Percentiles rank a stretch among this genome's conserved stretches.
Conservation (phyloP, 1,140 invertebrate genomes). For the Cephus cinctus region DNA sequence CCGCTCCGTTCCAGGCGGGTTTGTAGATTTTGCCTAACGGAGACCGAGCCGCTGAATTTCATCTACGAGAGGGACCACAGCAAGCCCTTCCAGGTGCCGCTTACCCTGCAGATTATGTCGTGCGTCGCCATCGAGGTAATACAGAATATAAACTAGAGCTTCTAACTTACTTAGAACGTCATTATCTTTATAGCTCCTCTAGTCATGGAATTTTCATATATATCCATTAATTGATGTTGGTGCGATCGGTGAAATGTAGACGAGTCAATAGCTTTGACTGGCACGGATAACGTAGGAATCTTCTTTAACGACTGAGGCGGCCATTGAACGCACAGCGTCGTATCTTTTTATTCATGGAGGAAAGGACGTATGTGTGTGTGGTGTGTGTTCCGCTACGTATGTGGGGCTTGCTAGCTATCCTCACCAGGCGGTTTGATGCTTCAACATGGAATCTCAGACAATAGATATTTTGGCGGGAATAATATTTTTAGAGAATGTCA, state of each 20-base stretch:
- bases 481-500: not conserved
- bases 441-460: not conserved
- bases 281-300: slow-evolving; percentile 14
- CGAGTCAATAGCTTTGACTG: slow-evolving; percentile 29
- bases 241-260: slow-evolving; percentile 14
- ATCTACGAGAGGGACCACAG: slow-evolving; percentile 64
- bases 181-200: slow-evolving; percentile 2
- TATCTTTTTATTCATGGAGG: not conserved
- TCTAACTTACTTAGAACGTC: not conserved
- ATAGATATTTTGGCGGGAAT: not conserved
- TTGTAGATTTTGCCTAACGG: slow-evolving; percentile 71
- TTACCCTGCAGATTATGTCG: slow-evolving; percentile 73
- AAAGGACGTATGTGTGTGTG: no score
- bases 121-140: slow-evolving; percentile 73
- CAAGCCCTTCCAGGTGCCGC: slow-evolving; percentile 57
- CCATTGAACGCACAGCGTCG: slow-evolving; percentile 5
- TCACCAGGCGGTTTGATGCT: not conserved
- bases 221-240: slow-evolving; percentile 16
- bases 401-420: not conserved
- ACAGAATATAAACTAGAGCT: no score
- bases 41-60: slow-evolving; percentile 59
- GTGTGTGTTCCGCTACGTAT: no score
- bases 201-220: not conserved
- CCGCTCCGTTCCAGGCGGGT: slow-evolving; percentile 61
- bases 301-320: slow-evolving; percentile 11